Evolutionary conservation across 2,888 invertebrate species (phyloP), one percentile per base, ranked within the genome.

Genomic region (Phaonia tiefii): DNA sequence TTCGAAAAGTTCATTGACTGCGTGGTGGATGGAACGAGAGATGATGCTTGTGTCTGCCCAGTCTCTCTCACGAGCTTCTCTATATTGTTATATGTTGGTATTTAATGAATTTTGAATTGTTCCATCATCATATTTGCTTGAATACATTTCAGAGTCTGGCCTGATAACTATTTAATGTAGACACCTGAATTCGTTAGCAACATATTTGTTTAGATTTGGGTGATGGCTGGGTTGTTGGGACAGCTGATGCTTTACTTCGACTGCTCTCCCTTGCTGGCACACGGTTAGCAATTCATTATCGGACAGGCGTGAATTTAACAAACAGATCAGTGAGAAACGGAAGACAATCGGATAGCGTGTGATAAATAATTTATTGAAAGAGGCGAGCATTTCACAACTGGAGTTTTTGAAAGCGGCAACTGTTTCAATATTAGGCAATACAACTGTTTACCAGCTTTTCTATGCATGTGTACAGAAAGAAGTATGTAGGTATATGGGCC

Each of bases 1-100:
- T 39, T 15, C 60, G 42, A 51, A 2, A 66, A 58, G 81, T 75
- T 78, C 75, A 78, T 78, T 81, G 81, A 81, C 78, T 73, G 67
- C 13, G 39, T 66, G 66, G 66, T 74, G 74, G 70, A 74, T 63
- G 13, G 58, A 39, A 37, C 39, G 31, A 74, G 54, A 70, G 70
- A 74, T 63, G 13, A 51, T 25, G 49, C 39, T 17, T 66, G 54
- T 56, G 15, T 44, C 26, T 60, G 26, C 60, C 42, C 58, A 71
- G 58, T 31, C 31, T 31, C 31, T 31, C 8, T 8, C 25, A 54
- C 25, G 54, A 22, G 17, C 17, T 11, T 69, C 13, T 31, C 39
- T 46, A 25, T 10, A 17, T 66, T 49, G 15, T 63, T 73, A 31
- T 31, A 8, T n/a, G 15, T 72, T 63, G 44, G 10, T 44, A 31